phyloP scores from a whole-genome alignment of 2,888 invertebrate genomes.

The Synergus umbraculus region DNA sequence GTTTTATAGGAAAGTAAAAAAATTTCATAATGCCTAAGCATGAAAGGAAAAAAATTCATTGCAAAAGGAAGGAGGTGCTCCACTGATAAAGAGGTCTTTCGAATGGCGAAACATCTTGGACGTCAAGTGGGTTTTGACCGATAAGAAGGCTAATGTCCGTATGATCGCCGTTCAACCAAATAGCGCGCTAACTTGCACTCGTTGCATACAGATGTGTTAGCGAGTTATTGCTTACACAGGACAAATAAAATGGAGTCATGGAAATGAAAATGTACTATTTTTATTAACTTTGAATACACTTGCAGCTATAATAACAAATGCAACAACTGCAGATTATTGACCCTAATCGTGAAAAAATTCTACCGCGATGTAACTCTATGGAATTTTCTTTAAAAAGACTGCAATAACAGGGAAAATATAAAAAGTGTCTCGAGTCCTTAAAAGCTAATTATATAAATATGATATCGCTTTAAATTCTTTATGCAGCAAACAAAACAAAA shows the following conservation, averaged over 20 bases:
- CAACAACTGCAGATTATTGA: not conserved
- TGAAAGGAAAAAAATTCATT: slow-evolving; percentile 42
- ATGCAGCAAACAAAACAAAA: too few relatives aligned
- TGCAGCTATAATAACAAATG: slow-evolving; percentile 21
- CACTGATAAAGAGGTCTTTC: slow-evolving; percentile 60
- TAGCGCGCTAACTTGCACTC: slow-evolving; percentile 34
- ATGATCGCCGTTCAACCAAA: slow-evolving; percentile 38
- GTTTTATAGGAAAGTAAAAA: slow-evolving; percentile 34
- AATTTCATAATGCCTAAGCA: slow-evolving; percentile 53
- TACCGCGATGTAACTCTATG: not conserved
- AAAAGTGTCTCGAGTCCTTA: too few relatives aligned
- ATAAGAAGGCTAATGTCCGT: slow-evolving; percentile 58
- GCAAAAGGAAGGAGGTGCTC: slow-evolving; percentile 49
- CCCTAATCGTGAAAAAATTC: not conserved
- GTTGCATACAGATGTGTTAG: slow-evolving; percentile 25
- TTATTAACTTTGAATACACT: not conserved
- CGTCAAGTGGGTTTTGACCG: slow-evolving; percentile 61
- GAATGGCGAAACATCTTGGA: slow-evolving; percentile 47
- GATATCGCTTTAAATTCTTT: too few relatives aligned
- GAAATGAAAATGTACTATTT: slow-evolving; percentile 25
- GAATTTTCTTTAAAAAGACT: not conserved
- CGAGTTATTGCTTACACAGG: slow-evolving; percentile 1
- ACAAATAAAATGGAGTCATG: slow-evolving; percentile 12
- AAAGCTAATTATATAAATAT: too few relatives aligned
- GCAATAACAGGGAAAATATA: not conserved